Percentiles rank a stretch among this genome's conserved stretches.
These are phyloP conservation scores for Lithophane semibrunnea DNA, from an alignment of 2,888 invertebrate species.

Conservation along the genomic window DNA sequence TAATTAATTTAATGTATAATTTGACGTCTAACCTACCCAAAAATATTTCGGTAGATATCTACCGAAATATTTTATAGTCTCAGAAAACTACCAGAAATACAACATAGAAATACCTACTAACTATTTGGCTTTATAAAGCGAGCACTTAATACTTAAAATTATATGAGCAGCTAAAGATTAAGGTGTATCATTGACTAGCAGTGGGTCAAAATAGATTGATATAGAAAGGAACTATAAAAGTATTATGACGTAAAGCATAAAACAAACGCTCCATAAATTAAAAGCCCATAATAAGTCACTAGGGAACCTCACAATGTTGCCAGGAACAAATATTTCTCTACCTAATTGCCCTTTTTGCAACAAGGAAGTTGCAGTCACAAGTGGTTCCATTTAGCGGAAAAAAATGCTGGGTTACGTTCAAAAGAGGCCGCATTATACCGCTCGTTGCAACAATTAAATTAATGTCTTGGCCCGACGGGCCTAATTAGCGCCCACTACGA, in stretches of 20 bases:
- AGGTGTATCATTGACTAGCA: background rate
- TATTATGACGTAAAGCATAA: background rate
- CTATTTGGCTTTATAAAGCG: conserved; percentile 40
- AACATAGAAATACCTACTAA: conserved; percentile 9
- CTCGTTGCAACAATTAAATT: conserved; percentile 66
- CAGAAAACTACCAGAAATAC: conserved; percentile 9
- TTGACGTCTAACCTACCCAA: too few species aligned
- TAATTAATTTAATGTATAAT: background rate
- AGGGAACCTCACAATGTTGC: conserved; percentile 41
- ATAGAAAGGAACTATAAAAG: background rate
- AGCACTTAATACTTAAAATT: conserved; percentile 54
- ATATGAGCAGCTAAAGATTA: background rate
- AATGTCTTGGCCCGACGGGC: conserved; percentile 62
- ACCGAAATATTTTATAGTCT: too few species aligned
- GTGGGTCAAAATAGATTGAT: background rate
- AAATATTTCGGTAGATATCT: too few species aligned
- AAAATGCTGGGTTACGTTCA: conserved; percentile 61
- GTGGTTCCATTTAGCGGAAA: conserved; percentile 64
- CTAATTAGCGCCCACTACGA: conserved; percentile 67
- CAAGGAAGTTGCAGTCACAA: conserved; percentile 62
- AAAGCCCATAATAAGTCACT: conserved; percentile 48
- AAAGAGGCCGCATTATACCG: conserved; percentile 57
- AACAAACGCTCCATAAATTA: conserved; percentile 34
- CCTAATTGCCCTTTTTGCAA: conserved; percentile 61
- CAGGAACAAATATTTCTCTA: conserved; percentile 59